These are phyloP conservation scores for Cheilosia vernalis DNA, from an alignment of 2,888 invertebrate genomes.

Conservation along the genomic window DNA sequence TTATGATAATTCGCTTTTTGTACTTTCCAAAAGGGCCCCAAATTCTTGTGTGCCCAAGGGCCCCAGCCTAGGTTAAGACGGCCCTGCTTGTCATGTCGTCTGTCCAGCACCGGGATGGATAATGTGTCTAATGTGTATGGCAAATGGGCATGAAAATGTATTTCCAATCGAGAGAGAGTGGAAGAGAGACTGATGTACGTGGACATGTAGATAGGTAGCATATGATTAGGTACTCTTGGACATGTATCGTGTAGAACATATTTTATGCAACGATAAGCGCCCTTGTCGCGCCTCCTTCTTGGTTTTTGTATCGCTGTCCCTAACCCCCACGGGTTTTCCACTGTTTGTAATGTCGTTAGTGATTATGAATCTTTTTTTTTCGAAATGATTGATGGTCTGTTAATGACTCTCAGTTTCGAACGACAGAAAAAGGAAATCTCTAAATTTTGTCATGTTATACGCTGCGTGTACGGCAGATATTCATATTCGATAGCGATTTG, in stretches of 20 bases:
- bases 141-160: slow-evolving; percentile 71
- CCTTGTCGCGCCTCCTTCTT: slow-evolving; percentile 63
- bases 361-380: slow-evolving; percentile 72
- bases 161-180: slow-evolving; percentile 52
- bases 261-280: slow-evolving; percentile 75
- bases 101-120: slow-evolving; percentile 63
- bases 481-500: slow-evolving; percentile 66
- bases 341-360: slow-evolving; percentile 74
- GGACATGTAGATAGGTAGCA: slow-evolving; percentile 44
- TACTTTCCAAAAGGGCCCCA: too few relatives aligned
- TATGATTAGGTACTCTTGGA: slow-evolving; percentile 28
- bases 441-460: slow-evolving; percentile 53
- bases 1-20: too few relatives aligned
- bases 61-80: too few relatives aligned
- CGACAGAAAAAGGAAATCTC: slow-evolving; percentile 25
- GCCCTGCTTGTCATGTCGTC: slow-evolving; percentile 70
- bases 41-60: too few relatives aligned
- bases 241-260: slow-evolving; percentile 69
- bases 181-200: slow-evolving; percentile 7
- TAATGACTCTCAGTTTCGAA: slow-evolving; percentile 74
- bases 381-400: slow-evolving; percentile 73
- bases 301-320: slow-evolving; percentile 8
- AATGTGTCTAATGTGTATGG: slow-evolving; percentile 65
- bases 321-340: slow-evolving; percentile 47
- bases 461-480: slow-evolving; percentile 36